These are phyloP conservation scores for Drosophila subpulchrella DNA, from an alignment of 1,140 invertebrate genomes.

Conservation along the genomic window DNA sequence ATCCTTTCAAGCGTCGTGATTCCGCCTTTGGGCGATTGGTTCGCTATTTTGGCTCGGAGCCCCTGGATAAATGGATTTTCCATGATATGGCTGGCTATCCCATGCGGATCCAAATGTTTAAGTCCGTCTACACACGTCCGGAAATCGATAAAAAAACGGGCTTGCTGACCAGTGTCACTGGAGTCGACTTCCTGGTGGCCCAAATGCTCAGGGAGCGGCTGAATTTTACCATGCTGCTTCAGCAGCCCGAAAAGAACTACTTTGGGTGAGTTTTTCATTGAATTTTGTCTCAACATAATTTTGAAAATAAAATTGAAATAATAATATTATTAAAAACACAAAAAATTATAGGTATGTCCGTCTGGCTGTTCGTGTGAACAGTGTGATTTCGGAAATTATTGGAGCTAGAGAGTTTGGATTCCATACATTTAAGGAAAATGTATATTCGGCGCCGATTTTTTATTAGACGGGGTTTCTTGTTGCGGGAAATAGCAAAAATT, in stretches of 20 bases:
- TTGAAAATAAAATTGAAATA: no score
- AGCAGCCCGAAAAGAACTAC: constrained; percentile 73
- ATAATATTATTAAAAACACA: no score
- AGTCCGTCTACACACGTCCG: constrained; percentile 64
- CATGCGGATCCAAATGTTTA: constrained; percentile 72
- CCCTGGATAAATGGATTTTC: constrained; percentile 44
- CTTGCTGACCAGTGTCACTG: constrained; percentile 39
- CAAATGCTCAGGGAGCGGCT: constrained; percentile 52
- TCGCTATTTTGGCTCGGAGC: constrained; percentile 39
- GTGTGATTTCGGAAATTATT: no score
- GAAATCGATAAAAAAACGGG: constrained; percentile 40
- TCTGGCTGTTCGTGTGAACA: no score
- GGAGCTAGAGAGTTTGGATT: no score
- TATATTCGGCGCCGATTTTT: no score
- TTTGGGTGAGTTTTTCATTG: constrained; percentile 56
- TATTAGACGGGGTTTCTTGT: no score
- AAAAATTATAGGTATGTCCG: no score
- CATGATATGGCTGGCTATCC: constrained; percentile 71
- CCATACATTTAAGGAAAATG: no score
- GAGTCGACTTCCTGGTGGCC: constrained; percentile 71
- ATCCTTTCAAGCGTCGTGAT: constrained; percentile 46
- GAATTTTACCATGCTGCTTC: constrained; percentile 72
- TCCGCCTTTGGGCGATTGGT: constrained; percentile 54
- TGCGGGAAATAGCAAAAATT: no score
- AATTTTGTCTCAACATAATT: not conserved